These are phyloP conservation scores for Drosophila vallismaia DNA, from an alignment of 2,888 invertebrate species.

Conservation along the genomic window DNA sequence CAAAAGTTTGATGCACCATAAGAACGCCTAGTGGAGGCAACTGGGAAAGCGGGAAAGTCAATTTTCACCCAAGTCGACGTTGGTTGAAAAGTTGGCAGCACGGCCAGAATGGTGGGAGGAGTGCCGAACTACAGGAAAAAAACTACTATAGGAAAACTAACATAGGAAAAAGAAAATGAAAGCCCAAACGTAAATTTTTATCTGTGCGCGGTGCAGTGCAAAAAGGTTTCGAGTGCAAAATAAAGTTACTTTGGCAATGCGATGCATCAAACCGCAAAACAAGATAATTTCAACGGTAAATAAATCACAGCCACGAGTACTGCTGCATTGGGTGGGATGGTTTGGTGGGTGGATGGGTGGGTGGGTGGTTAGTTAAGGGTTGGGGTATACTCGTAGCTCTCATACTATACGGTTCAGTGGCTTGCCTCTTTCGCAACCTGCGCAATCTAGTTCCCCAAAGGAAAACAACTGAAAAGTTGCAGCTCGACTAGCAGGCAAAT, in stretches of 20 bases:
- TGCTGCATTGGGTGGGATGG: conserved; percentile 18
- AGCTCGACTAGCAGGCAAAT: conserved; percentile 18
- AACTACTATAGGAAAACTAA: conserved; percentile 11
- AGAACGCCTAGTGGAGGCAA: conserved; percentile 53
- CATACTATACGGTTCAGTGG: conserved; percentile 30
- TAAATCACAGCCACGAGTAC: conserved; percentile 75
- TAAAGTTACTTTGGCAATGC: conserved; percentile 77
- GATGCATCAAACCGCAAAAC: conserved; percentile 80
- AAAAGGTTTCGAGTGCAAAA: conserved; percentile 78
- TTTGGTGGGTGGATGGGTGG: conserved; percentile 11
- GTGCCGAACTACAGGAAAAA: conserved; percentile 9
- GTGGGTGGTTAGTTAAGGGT: background rate
- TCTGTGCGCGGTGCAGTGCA: conserved; percentile 61
- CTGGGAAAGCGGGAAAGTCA: conserved; percentile 53
- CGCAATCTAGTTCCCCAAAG: conserved; percentile 29
- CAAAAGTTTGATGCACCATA: conserved; percentile 64
- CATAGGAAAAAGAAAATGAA: conserved; percentile 36
- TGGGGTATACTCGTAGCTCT: conserved; percentile 3
- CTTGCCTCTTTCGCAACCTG: conserved; percentile 30
- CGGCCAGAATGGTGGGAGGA: conserved; percentile 30
- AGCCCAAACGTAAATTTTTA: conserved; percentile 70
- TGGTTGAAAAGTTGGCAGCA: conserved; percentile 74
- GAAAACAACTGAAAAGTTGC: conserved; percentile 43
- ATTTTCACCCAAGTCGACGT: conserved; percentile 77
- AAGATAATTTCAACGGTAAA: conserved; percentile 82